Percentiles rank a stretch among this genome's conserved stretches.
These are phyloP conservation scores for Lasioglossum oenotherae DNA, from an alignment of 2,888 invertebrate genomes.

Conservation along the genomic window DNA sequence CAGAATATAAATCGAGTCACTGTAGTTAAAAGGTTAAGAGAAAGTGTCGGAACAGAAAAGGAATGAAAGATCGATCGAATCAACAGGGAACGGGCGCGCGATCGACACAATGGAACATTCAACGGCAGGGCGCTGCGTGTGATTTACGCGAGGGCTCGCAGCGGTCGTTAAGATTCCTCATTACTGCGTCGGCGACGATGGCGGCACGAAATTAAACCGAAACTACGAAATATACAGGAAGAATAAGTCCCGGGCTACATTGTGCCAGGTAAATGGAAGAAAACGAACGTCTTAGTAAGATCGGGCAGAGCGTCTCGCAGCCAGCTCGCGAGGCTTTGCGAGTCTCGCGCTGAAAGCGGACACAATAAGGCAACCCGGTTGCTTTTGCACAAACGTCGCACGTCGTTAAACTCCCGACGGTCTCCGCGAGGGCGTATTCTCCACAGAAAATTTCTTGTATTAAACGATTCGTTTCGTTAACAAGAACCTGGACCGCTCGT, in stretches of 20 bases:
- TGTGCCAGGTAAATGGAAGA: conserved; percentile 39
- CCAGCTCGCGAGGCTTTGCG: conserved; percentile 8
- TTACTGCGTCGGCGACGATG: conserved; percentile 9
- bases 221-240: conserved; percentile 54
- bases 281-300: conserved; percentile 48
- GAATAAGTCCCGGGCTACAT: conserved; percentile 36
- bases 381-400: conserved; percentile 61
- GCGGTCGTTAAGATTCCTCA: conserved; percentile 55
- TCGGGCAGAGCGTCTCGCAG: conserved; percentile 27
- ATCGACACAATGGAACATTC: not conserved
- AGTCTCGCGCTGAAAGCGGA: conserved; percentile 18
- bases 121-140: not conserved
- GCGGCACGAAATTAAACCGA: conserved; percentile 45
- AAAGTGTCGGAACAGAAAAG: not conserved
- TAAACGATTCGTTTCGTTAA: conserved; percentile 37
- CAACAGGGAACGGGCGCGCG: not conserved
- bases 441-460: conserved; percentile 24
- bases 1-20: not conserved
- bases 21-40: too few relatives aligned
- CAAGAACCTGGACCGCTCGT: conserved; percentile 17
- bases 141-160: conserved; percentile 36
- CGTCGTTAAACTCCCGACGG: conserved; percentile 64
- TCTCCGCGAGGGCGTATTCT: conserved; percentile 39
- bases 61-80: not conserved
- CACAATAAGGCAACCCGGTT: conserved; percentile 52